Evolutionary conservation across 2,113 vertebrate genomes (phyloP).

Genomic region (Dicentrarchus labrax): DNA sequence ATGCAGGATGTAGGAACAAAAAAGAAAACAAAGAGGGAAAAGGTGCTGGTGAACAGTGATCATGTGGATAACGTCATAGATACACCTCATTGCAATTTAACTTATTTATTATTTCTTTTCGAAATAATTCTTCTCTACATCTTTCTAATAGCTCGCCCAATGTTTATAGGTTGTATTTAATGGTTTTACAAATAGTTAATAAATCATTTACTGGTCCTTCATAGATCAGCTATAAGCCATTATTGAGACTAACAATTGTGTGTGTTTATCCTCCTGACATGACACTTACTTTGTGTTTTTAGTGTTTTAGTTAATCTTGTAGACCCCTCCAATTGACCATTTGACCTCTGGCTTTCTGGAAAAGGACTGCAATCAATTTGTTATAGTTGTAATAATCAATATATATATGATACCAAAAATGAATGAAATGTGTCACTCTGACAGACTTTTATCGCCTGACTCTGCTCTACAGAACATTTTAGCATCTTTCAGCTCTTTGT

Average conservation of each 20-base stretch:
- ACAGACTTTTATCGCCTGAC: not conserved
- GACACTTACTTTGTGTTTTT: not conserved
- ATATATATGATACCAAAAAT: not conserved
- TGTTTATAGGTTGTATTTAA: not conserved
- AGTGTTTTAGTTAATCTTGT: not conserved
- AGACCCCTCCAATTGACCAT: not conserved
- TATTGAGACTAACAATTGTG: not conserved
- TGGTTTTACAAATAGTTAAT: not conserved
- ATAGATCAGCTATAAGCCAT: not conserved
- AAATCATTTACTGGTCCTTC: not conserved
- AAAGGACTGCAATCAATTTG: slow-evolving; percentile 33
- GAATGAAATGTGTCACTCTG: not conserved
- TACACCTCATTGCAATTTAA: not conserved
- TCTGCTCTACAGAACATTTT: not conserved
- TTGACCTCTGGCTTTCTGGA: slow-evolving; percentile 18
- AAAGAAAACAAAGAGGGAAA: slow-evolving; percentile 24
- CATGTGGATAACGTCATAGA: not conserved
- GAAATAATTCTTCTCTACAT: not conserved
- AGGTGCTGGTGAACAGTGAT: slow-evolving; percentile 30
- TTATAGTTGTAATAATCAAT: slow-evolving; percentile 30
- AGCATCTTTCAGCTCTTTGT: slow-evolving; percentile 1
- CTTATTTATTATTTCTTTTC: not conserved
- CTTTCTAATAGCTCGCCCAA: not conserved
- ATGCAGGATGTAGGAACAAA: slow-evolving; percentile 28
- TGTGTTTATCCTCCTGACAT: not conserved